These are phyloP conservation scores for Canis aureus DNA, from an alignment of 2,113 vertebrate genomes.

Conservation along the genomic window DNA sequence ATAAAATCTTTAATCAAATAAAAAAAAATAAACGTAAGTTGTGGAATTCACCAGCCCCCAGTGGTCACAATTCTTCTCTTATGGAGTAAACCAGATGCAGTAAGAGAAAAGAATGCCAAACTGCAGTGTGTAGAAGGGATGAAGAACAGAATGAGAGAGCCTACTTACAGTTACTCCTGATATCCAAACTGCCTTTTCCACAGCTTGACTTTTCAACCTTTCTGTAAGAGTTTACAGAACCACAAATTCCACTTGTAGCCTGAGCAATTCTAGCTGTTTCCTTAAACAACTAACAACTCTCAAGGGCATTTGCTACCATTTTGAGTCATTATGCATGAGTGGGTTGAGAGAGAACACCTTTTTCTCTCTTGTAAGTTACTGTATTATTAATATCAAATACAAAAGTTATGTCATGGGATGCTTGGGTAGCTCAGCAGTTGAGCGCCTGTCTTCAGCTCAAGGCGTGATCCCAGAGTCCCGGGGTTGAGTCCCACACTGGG, in stretches of 20 bases:
- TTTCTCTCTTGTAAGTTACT: neutral
- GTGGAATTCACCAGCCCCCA: fast-evolving
- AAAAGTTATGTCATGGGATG: neutral
- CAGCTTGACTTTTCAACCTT: neutral
- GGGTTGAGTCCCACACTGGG: too few species aligned
- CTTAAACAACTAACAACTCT: neutral
- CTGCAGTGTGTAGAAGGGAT: neutral
- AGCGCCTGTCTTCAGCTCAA: too few species aligned
- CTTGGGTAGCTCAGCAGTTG: too few species aligned
- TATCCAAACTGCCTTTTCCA: neutral
- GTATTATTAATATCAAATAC: neutral
- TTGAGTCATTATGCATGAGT: neutral
- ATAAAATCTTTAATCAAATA: too few species aligned
- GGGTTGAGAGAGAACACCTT: neutral
- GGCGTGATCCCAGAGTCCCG: too few species aligned
- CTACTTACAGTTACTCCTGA: neutral
- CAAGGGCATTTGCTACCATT: neutral
- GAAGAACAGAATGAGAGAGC: neutral
- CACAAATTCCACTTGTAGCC: neutral
- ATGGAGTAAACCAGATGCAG: neutral
- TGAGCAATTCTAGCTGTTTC: neutral
- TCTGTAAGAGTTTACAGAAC: neutral
- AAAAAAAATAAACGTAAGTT: neutral
- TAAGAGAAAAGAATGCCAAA: neutral
- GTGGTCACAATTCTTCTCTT: neutral